Evolutionary conservation across 2,797 vertebrate genomes (phyloP).

Genomic region (Sphaeramia orbicularis): DNA sequence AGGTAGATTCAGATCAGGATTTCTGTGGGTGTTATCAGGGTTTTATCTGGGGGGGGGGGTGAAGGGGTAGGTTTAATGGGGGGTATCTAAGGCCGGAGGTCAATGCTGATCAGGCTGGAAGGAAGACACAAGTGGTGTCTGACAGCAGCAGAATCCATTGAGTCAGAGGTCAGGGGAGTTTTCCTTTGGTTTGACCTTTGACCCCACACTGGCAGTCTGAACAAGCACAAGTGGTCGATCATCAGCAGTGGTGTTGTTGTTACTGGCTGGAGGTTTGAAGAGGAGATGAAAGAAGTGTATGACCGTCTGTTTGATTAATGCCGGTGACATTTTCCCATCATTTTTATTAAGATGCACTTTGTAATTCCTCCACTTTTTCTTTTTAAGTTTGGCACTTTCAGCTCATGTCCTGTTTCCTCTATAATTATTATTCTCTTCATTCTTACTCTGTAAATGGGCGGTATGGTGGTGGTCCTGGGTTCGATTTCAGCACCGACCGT

Average conservation of each 20-base stretch:
- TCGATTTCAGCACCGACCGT: too few species aligned
- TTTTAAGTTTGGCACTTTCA: too few species aligned
- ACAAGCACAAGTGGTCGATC: conserved; percentile 53
- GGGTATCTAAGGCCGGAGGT: conserved; percentile 1
- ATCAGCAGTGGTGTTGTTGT: conserved; percentile 42
- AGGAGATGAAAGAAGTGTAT: neutral
- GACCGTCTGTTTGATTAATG: too few species aligned
- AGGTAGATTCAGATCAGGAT: neutral
- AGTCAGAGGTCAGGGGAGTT: conserved; percentile 62
- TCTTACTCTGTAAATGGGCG: too few species aligned
- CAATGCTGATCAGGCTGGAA: conserved; percentile 46
- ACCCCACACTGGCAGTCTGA: conserved; percentile 23
- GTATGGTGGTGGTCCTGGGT: too few species aligned
- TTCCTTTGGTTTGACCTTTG: conserved; percentile 58
- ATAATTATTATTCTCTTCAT: too few species aligned
- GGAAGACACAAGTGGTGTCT: conserved; percentile 43
- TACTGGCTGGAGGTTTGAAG: conserved; percentile 7
- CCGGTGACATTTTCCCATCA: too few species aligned
- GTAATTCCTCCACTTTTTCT: too few species aligned
- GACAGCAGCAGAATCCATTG: conserved; percentile 56
- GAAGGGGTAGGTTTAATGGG: neutral
- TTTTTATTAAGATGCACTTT: too few species aligned
- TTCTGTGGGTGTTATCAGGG: too few species aligned
- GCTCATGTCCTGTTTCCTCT: too few species aligned
- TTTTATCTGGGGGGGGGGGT: too few species aligned